These are phyloP conservation scores for Trigoniulus corallinus DNA, from an alignment of 1,140 invertebrate genomes.

Conservation along the genomic window DNA sequence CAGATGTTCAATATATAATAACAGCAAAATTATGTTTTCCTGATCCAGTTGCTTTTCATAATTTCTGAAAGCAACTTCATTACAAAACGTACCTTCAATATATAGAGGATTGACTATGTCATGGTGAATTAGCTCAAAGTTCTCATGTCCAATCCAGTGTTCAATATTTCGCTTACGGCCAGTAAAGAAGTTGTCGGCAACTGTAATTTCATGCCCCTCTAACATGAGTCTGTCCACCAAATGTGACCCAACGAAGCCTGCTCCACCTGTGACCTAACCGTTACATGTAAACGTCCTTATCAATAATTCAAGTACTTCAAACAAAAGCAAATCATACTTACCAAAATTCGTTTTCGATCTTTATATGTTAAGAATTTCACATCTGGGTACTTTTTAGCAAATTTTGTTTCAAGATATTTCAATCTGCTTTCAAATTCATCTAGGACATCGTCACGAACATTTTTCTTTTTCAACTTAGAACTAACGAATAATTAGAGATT, in stretches of 20 bases:
- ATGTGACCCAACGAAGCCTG: constrained; percentile 98
- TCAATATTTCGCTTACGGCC: constrained; percentile 87
- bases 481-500: too few species aligned
- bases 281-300: neutral
- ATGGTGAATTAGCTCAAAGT: constrained; percentile 97
- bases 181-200: constrained; percentile 97
- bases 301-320: neutral
- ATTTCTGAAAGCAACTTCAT: neutral
- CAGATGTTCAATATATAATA: too few species aligned
- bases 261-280: constrained; percentile 77
- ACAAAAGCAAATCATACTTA: constrained; percentile 27
- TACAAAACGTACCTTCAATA: constrained; percentile 47
- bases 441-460: too few species aligned
- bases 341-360: constrained; percentile 73
- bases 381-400: constrained; percentile 70
- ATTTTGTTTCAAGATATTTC: too few species aligned
- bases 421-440: too few species aligned
- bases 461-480: too few species aligned
- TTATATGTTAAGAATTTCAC: constrained; percentile 81
- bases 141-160: constrained; percentile 97
- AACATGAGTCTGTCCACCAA: constrained; percentile 89
- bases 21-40: too few species aligned
- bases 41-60: too few species aligned
- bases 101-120: constrained; percentile 97
- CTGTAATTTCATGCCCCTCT: constrained; percentile 93